Evolutionary conservation across 1,140 invertebrate genomes (phyloP).

Genomic region (Sycophaga agraensis): DNA sequence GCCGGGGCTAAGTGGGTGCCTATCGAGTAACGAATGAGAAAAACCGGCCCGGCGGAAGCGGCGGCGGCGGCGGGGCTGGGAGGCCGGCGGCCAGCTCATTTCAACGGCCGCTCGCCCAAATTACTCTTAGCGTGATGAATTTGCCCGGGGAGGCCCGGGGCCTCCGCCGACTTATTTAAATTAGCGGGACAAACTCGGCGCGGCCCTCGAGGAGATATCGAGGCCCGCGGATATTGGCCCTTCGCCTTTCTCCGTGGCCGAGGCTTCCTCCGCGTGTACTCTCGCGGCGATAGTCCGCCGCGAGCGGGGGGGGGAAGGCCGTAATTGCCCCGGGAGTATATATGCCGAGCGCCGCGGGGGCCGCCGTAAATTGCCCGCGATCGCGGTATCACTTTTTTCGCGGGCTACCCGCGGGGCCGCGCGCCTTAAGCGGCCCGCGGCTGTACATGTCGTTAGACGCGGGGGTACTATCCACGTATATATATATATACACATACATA

Average conservation of each 20-base stretch:
- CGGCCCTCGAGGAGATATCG: neutral
- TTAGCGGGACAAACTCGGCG: slow-evolving; percentile 9
- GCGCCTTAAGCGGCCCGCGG: neutral
- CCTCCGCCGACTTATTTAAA: slow-evolving; percentile 27
- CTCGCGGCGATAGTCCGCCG: no score
- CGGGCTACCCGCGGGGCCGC: no score
- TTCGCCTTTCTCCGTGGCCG: no score
- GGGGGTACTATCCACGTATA: no score
- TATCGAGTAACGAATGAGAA: slow-evolving; percentile 27
- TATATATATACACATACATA: no score
- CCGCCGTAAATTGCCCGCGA: neutral
- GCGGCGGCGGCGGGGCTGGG: neutral
- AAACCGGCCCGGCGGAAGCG: slow-evolving; percentile 7
- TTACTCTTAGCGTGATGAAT: slow-evolving; percentile 29
- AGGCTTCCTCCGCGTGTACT: no score
- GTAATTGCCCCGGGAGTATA: no score
- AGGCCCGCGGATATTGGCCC: slow-evolving; percentile 24
- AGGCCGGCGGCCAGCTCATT: slow-evolving; percentile 9
- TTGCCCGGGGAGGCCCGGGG: neutral
- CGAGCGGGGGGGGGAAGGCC: no score
- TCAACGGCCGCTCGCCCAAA: neutral
- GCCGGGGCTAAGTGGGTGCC: slow-evolving; percentile 20
- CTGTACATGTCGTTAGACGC: no score
- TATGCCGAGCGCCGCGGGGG: no score
- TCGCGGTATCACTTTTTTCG: no score